Evolutionary conservation across 2,888 invertebrate genomes (phyloP).

Genomic region (Latrodectus hesperus): DNA sequence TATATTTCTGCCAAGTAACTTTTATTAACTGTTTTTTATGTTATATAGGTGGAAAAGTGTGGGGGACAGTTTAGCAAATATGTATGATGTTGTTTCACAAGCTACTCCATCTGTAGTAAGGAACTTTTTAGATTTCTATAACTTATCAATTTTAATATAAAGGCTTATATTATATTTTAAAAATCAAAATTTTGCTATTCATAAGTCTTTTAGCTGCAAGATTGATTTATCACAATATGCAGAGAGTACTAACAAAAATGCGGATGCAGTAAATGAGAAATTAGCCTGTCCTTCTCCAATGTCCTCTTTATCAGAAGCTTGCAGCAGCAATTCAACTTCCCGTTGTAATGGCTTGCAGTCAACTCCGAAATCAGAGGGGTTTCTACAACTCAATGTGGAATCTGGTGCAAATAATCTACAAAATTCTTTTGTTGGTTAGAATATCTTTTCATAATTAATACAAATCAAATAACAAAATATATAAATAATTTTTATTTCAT

Average conservation of each 20-base stretch:
- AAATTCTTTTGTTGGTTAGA: background rate
- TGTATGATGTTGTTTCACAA: slow-evolving; percentile 73
- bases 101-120: slow-evolving; percentile 73
- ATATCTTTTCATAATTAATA: background rate
- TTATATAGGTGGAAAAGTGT: slow-evolving; percentile 74
- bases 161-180: background rate
- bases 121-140: slow-evolving; percentile 4
- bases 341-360: background rate
- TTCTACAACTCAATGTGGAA: slow-evolving; percentile 31
- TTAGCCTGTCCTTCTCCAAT: slow-evolving; percentile 37
- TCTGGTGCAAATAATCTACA: background rate
- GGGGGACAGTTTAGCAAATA: slow-evolving; percentile 73
- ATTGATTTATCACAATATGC: slow-evolving; percentile 72
- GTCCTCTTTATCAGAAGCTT: slow-evolving; percentile 64
- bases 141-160: background rate
- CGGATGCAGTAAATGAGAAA: slow-evolving; percentile 26
- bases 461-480: background rate
- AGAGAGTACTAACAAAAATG: slow-evolving; percentile 30
- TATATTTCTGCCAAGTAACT: background rate
- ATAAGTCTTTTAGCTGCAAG: slow-evolving; percentile 73
- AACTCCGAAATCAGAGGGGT: slow-evolving; percentile 16
- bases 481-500: background rate
- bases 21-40: background rate
- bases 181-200: slow-evolving; percentile 24
- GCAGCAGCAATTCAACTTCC: slow-evolving; percentile 39